Conservation (phyloP, 1,140 invertebrate genomes). For the Hylyphantes graminicola region DNA sequence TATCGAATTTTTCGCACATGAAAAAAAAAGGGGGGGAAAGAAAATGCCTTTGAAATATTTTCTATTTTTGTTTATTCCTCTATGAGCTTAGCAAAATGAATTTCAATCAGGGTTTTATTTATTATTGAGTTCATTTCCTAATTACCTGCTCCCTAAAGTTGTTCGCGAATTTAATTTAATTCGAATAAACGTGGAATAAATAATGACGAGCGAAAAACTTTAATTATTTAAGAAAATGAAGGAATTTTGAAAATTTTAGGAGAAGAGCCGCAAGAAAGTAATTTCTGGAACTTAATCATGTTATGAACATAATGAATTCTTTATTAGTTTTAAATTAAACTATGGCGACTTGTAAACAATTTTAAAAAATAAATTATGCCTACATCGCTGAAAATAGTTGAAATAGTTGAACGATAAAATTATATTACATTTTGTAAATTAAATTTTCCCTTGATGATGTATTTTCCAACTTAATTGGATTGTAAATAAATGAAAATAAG, state of each 20-base stretch:
- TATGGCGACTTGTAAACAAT: background rate
- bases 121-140: slow-evolving; percentile 40
- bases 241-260: slow-evolving; percentile 6
- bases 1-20: slow-evolving; percentile 37
- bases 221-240: slow-evolving; percentile 32
- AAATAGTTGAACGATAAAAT: no score
- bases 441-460: no score
- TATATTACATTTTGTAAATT: no score
- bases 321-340: slow-evolving; percentile 11
- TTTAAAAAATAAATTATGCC: slow-evolving; percentile 10
- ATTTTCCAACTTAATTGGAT: no score
- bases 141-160: slow-evolving; percentile 37
- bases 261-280: background rate
- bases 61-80: slow-evolving; percentile 23
- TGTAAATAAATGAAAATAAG: no score
- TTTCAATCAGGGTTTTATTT: slow-evolving; percentile 57
- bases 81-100: slow-evolving; percentile 31
- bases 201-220: slow-evolving; percentile 1
- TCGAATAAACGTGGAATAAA: slow-evolving; percentile 4
- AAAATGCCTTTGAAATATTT: slow-evolving; percentile 36
- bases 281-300: slow-evolving; percentile 32
- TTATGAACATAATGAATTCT: slow-evolving; percentile 21
- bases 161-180: slow-evolving; percentile 44
- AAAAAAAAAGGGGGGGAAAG: background rate
- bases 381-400: no score